Evolutionary conservation across 2,113 vertebrate species (phyloP).

Genomic region (Myxocyprinus asiaticus): DNA sequence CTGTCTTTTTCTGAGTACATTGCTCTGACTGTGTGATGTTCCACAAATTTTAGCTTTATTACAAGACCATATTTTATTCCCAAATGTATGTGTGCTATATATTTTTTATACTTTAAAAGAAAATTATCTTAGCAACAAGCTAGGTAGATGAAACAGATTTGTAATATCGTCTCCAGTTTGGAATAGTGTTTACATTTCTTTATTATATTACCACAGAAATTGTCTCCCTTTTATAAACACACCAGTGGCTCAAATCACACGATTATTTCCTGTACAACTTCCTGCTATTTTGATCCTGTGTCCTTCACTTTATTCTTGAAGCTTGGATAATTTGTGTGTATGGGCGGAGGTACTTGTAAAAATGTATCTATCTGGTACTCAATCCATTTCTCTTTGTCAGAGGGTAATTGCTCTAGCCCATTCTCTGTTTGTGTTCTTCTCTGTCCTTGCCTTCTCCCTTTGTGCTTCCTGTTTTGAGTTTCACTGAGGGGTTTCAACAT

Average conservation of each 20-base stretch:
- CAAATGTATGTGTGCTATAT: conserved; percentile 43
- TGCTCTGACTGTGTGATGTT: too few relatives aligned
- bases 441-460: conserved; percentile 58
- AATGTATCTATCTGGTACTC: conserved; percentile 14
- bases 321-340: conserved; percentile 16
- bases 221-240: background rate
- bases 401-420: conserved; percentile 59
- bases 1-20: too few relatives aligned
- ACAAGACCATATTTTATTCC: too few relatives aligned
- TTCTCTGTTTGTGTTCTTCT: conserved; percentile 67
- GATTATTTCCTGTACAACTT: background rate
- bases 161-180: conserved; percentile 47
- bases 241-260: background rate
- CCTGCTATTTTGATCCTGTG: conserved; percentile 7
- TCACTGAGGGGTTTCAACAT: conserved; percentile 55
- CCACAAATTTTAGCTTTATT: too few relatives aligned
- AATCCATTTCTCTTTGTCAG: conserved; percentile 48
- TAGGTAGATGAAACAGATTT: background rate
- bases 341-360: conserved; percentile 1
- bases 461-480: conserved; percentile 74
- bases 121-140: too few relatives aligned
- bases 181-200: conserved; percentile 39
- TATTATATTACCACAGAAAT: conserved; percentile 1
- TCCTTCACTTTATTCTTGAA: background rate
- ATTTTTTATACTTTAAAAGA: too few relatives aligned